phyloP scores from a whole-genome alignment of 2,797 vertebrate species.

The Sarcoramphus papa region DNA sequence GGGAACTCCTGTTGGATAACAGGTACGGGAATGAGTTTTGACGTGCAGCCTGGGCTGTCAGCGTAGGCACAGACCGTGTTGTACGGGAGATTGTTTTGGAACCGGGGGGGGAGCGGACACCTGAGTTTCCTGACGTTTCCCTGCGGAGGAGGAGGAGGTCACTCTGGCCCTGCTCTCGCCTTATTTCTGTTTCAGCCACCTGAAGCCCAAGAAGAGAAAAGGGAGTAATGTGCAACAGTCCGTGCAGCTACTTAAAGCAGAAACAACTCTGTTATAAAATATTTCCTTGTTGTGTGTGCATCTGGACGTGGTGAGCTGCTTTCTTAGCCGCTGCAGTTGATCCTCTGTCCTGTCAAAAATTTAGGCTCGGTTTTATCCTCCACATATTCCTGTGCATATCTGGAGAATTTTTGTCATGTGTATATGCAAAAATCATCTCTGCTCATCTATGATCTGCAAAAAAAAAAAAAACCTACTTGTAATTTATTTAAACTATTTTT shows the following conservation, averaged over 20 bases:
- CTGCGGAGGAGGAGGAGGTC: too few relatives aligned
- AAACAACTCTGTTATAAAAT: not conserved
- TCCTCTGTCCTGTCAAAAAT: not conserved
- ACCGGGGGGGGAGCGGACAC: not conserved
- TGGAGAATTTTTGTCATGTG: not conserved
- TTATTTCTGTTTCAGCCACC: not conserved
- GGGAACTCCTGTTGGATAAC: not conserved
- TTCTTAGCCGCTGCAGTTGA: not conserved
- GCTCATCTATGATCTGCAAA: not conserved
- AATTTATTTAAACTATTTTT: not conserved
- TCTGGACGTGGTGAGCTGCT: fast-evolving
- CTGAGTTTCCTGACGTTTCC: not conserved
- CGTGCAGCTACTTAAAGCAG: fast-evolving
- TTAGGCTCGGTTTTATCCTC: not conserved
- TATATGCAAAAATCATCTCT: not conserved
- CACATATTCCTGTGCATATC: fast-evolving
- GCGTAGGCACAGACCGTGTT: not conserved
- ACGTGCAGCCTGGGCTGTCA: not conserved
- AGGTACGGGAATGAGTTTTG: not conserved
- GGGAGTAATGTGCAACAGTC: not conserved
- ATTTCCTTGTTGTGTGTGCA: fast-evolving
- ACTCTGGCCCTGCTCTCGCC: not conserved
- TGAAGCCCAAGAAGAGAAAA: not conserved
- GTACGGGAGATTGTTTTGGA: too few relatives aligned
- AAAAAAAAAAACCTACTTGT: not conserved